Conservation (phyloP, 2,888 invertebrate genomes). For the Escarpia spicata region DNA sequence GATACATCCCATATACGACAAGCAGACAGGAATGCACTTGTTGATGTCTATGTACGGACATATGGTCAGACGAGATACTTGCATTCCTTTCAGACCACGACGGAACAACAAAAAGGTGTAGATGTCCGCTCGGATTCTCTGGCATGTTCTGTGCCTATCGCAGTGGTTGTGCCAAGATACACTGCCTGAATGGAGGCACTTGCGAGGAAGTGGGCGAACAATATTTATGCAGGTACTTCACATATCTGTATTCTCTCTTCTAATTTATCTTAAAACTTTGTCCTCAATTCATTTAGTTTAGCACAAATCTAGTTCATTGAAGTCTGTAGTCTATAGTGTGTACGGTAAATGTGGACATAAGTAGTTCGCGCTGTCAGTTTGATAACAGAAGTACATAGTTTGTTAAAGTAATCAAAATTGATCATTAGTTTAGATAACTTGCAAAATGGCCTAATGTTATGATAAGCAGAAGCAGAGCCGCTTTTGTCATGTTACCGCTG, state of each 20-base stretch:
- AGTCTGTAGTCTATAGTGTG: too few species aligned
- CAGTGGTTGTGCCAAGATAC: slow-evolving; percentile 27
- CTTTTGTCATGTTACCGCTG: too few species aligned
- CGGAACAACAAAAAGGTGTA: slow-evolving; percentile 13
- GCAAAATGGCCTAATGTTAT: too few species aligned
- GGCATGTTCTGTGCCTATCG: slow-evolving; percentile 28
- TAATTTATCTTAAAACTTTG: too few species aligned
- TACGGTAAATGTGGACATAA: too few species aligned
- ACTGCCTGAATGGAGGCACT: slow-evolving; percentile 28
- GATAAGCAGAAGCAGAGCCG: too few species aligned
- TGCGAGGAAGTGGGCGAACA: slow-evolving; percentile 30
- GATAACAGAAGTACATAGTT: too few species aligned
- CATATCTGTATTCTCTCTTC: not conserved
- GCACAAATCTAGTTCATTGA: too few species aligned
- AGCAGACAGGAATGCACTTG: not conserved
- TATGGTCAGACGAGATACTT: not conserved
- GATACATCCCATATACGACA: not conserved
- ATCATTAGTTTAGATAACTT: too few species aligned
- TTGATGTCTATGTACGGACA: not conserved
- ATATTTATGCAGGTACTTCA: not conserved
- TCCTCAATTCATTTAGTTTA: too few species aligned
- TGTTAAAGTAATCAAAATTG: too few species aligned
- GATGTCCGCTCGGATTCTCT: slow-evolving; percentile 30
- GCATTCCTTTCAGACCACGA: not conserved
- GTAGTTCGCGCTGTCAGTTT: too few species aligned